A percentile compares a stretch with the other conserved stretches of the same genome.
Evolutionary conservation across 2,797 vertebrate genomes (phyloP).

Genomic region (Betta splendens): DNA sequence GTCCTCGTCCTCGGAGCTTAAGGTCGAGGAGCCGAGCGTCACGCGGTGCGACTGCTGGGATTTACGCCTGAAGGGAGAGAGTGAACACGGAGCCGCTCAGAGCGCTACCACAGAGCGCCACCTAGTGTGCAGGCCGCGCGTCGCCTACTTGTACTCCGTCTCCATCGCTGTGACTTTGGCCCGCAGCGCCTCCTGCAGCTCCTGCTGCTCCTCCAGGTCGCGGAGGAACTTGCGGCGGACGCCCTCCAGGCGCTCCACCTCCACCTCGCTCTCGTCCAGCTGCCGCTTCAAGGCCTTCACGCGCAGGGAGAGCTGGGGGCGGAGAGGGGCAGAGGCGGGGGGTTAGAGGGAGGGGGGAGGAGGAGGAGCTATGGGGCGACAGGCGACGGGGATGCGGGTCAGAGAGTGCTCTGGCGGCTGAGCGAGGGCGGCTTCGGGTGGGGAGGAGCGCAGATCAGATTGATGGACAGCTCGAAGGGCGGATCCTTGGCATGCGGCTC

Average conservation of each 20-base stretch:
- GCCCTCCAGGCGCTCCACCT: constrained; percentile 91
- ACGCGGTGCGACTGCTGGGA: constrained; percentile 78
- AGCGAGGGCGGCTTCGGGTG: constrained; percentile 41
- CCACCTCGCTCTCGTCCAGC: constrained; percentile 92
- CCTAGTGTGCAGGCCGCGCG: constrained; percentile 49
- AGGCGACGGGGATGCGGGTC: constrained; percentile 22
- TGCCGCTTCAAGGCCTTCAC: constrained; percentile 95
- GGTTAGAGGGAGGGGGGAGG: constrained; percentile 62
- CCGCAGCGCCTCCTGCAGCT: constrained; percentile 87
- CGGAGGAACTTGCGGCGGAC: constrained; percentile 88
- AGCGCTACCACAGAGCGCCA: constrained; percentile 48
- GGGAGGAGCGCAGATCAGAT: constrained; percentile 36
- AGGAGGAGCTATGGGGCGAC: constrained; percentile 11
- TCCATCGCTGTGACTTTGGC: constrained; percentile 85
- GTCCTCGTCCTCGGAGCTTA: constrained; percentile 93
- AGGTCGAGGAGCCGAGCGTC: constrained; percentile 69
- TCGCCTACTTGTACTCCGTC: constrained; percentile 85
- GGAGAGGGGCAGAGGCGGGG: constrained; percentile 46
- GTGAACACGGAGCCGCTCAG: background rate
- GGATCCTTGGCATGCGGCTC: constrained; percentile 1
- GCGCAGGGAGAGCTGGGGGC: constrained; percentile 85
- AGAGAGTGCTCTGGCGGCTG: constrained; percentile 37
- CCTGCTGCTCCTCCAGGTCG: constrained; percentile 93
- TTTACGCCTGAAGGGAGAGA: constrained; percentile 76
- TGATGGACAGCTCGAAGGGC: no score